Base-by-base conservation (phyloP, 2,888 invertebrate genomes). In the Campoletis raptor region DNA sequence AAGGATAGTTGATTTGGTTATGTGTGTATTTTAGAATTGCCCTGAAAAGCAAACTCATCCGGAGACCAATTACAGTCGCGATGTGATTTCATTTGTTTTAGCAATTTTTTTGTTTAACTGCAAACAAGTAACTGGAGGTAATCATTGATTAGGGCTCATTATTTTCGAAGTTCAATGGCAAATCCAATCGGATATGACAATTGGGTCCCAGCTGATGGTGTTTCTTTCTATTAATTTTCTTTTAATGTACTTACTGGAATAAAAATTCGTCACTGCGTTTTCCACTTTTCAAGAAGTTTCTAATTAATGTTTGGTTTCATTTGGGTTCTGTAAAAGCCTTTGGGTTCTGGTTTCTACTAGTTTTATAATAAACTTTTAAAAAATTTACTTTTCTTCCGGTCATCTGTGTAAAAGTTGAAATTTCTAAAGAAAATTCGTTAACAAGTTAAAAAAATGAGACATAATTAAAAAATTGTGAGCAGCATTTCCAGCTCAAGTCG, bases 1-100 rank as follows among this genome's bases (percentile, higher is more conserved):
- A 54, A 37, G 48, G 40, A 77, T 70, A 66, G 61, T 21, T 57
- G 57, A 64, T 72, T 57, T 69, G 74, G 83, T 52, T 48, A 83
- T 86, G 76, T 82, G 86, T 87, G 83, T 83, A 86, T 84, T 83
- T 78, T 87, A 88, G 84, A 89, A 88, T 88, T 86, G 89, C 84
- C 89, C 87, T 87, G 88, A 87, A 88, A 87, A 83, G 85, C 66
- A 69, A 89, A 40, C 10, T 24, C 42, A 24, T 42, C 24, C 37
- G 21, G 42, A 45, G 24, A 24, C 1, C 24, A 42, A 69, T 69
- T 69, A 21, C 12, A 24, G 24, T 57, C 24, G 10, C 0, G 0
- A 57, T 24, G 57, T 24, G 87, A 74, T 85, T 54, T 18, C 54
- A 81, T 57, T 24, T 0, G 21, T 57, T 24, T 5, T 1, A n/a